Base-by-base conservation (phyloP, 2,797 vertebrate species). In the Scarus forsteni region DNA sequence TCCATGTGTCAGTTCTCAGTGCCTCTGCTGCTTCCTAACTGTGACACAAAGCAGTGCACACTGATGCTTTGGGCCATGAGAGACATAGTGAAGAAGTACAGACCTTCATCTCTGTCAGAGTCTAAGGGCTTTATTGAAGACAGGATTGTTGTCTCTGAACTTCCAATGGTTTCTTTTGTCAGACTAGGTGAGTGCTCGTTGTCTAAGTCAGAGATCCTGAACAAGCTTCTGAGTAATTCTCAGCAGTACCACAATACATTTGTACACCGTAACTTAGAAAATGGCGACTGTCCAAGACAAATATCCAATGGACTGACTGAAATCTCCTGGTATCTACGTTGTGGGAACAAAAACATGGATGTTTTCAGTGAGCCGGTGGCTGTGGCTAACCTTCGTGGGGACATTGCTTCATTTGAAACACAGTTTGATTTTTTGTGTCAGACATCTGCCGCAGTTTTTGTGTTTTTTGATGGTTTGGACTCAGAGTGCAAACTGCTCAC, bases 1-100 rank as follows among this genome's bases (percentile, higher is more conserved):
- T 93, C 94, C 1, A 92, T 95, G 88, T 96, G 96, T 77, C 95
- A 96, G 85, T 96, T 96, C 70, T 93, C 95, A 36, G 93, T 97
- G 3, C 96, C 96, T 15, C 85, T 96, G 0, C 75, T 96, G 49
- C 83, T 96, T 66, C 95, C 94, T 0, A 77, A 83, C 14, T 82
- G 75, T 87, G 81, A 88, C 18, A 84, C 62, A 58, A 46, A 79
- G 0, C 73, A 87, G 66, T 85, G 80, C 53, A 94, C 77, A 10
- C 90, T 95, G 12, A 92, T 95, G 88, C 91, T 96, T 15, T 96
- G 95, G 95, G 94, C 95, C n/a, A 58, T 96, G 89, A 85, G 95
- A 89, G 93, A 92, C 13, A 91, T 96, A 12, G 83, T 95, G 18
- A 94, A 94, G 80, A 92, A 90, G 34, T 95, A 87, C 87, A 93